Conservation (phyloP, 2,797 vertebrate genomes). For the Lagorchestes hirsutus region DNA sequence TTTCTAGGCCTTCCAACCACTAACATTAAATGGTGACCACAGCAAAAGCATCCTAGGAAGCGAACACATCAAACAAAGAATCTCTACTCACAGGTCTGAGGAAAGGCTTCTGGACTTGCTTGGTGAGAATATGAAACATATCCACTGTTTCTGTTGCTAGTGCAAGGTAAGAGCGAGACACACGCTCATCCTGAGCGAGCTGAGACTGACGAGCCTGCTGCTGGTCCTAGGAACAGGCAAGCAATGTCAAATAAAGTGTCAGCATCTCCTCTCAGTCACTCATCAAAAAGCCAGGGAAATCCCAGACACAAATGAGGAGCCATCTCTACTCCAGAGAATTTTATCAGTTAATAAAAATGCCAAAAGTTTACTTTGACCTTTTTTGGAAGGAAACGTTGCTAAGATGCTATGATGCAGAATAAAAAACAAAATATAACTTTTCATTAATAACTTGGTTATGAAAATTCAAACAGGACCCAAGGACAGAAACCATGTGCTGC, state of each 20-base stretch:
- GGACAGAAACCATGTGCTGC: not conserved
- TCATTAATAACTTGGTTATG: not conserved
- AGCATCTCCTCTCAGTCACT: not conserved
- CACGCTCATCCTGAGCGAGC: slow-evolving; percentile 97
- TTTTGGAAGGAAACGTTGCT: not conserved
- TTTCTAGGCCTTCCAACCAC: not conserved
- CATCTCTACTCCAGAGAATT: accelerated
- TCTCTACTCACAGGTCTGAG: slow-evolving; percentile 95
- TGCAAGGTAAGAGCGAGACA: slow-evolving; percentile 97
- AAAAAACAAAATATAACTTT: not conserved
- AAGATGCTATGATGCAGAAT: not conserved
- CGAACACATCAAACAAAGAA: slow-evolving; percentile 3
- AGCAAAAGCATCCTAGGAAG: not conserved
- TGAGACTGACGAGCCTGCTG: slow-evolving; percentile 98
- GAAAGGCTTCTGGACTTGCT: slow-evolving; percentile 99
- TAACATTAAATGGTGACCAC: accelerated
- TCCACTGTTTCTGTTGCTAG: slow-evolving; percentile 98
- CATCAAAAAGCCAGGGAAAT: accelerated
- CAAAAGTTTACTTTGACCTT: not conserved
- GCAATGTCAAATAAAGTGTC: slow-evolving; percentile 13
- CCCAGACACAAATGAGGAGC: not conserved
- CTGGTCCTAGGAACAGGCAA: slow-evolving; percentile 91
- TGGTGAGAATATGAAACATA: slow-evolving; percentile 99
- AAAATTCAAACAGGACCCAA: not conserved
- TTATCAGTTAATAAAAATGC: not conserved